Conservation (phyloP, 2,888 invertebrate genomes). For the Philonicus albiceps region DNA sequence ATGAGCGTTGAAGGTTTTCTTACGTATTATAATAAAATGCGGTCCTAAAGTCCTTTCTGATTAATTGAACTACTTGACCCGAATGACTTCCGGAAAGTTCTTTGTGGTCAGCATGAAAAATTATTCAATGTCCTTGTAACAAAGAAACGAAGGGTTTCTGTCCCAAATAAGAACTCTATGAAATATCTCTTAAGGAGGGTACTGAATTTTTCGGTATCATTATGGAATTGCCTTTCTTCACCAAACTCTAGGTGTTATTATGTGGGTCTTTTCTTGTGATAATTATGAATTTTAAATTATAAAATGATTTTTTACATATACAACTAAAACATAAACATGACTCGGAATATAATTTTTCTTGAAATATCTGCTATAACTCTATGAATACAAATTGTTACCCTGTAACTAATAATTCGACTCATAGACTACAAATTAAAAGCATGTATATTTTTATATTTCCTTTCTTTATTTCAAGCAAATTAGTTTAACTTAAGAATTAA, state of each 20-base stretch:
- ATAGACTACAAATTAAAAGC: too few relatives aligned
- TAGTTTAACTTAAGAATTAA: too few relatives aligned
- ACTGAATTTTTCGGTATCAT: background rate
- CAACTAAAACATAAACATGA: too few relatives aligned
- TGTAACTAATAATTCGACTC: too few relatives aligned
- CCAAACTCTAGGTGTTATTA: background rate
- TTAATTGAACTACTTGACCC: background rate
- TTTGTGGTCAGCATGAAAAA: background rate
- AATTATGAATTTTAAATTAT: background rate
- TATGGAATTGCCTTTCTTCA: background rate
- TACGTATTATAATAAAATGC: background rate
- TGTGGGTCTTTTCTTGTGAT: background rate
- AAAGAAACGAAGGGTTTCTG: background rate
- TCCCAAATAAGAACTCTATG: background rate
- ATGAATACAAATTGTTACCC: too few relatives aligned
- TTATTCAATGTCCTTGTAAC: background rate
- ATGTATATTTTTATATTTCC: too few relatives aligned
- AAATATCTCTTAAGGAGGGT: background rate
- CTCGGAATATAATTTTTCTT: too few relatives aligned
- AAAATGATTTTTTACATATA: background rate
- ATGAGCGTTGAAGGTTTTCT: background rate
- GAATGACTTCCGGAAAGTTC: background rate
- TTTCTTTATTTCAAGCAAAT: too few relatives aligned
- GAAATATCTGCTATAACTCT: too few relatives aligned
- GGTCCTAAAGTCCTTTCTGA: background rate